phyloP scores from a whole-genome alignment of 2,113 vertebrate genomes.

The Pogonocichla stellata region DNA sequence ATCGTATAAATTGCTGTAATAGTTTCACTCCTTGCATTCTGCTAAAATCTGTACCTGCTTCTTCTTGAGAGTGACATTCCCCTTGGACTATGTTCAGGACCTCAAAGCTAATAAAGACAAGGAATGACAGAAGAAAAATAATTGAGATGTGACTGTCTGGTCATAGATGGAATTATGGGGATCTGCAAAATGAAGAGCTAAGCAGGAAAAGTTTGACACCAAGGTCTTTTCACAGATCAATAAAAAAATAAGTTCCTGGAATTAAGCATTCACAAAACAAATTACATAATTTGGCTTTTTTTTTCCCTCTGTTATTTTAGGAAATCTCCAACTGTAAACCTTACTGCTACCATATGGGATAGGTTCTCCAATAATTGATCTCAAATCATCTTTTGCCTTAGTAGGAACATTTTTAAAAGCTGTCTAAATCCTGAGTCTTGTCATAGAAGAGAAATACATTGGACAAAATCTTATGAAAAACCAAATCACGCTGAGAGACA shows the following conservation, averaged over 20 bases:
- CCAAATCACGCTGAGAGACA: background rate
- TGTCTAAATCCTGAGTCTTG: background rate
- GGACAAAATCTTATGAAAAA: background rate
- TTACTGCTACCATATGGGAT: background rate
- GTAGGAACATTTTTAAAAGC: background rate
- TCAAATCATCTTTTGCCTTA: background rate
- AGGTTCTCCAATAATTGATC: background rate
- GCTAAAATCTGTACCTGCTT: background rate
- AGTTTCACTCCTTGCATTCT: background rate
- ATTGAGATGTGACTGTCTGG: background rate
- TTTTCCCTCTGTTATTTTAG: background rate
- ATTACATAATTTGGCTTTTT: background rate
- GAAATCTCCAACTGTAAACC: background rate
- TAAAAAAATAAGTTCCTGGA: background rate
- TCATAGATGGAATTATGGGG: background rate
- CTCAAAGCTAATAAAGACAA: background rate
- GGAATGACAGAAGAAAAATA: background rate
- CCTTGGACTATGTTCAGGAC: background rate
- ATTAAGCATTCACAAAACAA: background rate
- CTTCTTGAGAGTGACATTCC: background rate
- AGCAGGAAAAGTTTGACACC: background rate
- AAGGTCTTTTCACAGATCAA: background rate
- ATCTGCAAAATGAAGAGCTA: background rate
- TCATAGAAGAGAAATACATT: background rate
- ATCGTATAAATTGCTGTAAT: background rate